These are phyloP conservation scores for Periophthalmus modestus DNA, from an alignment of 2,113 vertebrate species.

Conservation along the genomic window DNA sequence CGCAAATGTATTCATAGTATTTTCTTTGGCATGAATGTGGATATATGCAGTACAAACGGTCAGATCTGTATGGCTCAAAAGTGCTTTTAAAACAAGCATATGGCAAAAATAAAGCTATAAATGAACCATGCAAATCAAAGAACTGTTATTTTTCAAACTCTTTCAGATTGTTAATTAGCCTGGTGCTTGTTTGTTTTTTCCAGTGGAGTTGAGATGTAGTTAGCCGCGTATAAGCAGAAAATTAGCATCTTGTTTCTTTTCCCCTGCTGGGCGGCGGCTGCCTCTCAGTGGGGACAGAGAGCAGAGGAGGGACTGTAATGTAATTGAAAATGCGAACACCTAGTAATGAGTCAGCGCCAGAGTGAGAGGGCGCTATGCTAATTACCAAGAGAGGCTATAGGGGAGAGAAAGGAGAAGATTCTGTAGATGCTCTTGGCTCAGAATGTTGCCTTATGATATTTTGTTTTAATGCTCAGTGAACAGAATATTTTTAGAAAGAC, in stretches of 20 bases:
- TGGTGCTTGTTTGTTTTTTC: slow-evolving; percentile 29
- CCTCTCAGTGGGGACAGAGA: slow-evolving; percentile 49
- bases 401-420: slow-evolving; percentile 3
- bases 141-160: slow-evolving; percentile 23
- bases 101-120: slow-evolving; percentile 78
- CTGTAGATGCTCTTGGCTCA: slow-evolving; percentile 1
- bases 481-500: no score
- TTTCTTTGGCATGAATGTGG: slow-evolving; percentile 76
- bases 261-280: slow-evolving; percentile 68
- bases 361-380: slow-evolving; percentile 59
- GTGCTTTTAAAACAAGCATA: slow-evolving; percentile 78
- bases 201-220: slow-evolving; percentile 33
- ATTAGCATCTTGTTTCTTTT: slow-evolving; percentile 71
- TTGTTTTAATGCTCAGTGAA: no score
- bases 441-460: slow-evolving; percentile 32
- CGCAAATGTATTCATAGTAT: slow-evolving; percentile 59
- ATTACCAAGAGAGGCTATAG: slow-evolving; percentile 15
- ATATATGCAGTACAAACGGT: slow-evolving; percentile 71
- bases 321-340: slow-evolving; percentile 69
- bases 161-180: slow-evolving; percentile 14
- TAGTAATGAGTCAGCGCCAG: slow-evolving; percentile 65
- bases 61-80: slow-evolving; percentile 77
- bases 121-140: slow-evolving; percentile 41
- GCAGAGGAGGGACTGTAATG: slow-evolving; percentile 45
- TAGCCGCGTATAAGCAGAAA: slow-evolving; percentile 8